These are phyloP conservation scores for Sebastes goodei DNA, from an alignment of 2,797 vertebrate genomes.

Conservation along the genomic window DNA sequence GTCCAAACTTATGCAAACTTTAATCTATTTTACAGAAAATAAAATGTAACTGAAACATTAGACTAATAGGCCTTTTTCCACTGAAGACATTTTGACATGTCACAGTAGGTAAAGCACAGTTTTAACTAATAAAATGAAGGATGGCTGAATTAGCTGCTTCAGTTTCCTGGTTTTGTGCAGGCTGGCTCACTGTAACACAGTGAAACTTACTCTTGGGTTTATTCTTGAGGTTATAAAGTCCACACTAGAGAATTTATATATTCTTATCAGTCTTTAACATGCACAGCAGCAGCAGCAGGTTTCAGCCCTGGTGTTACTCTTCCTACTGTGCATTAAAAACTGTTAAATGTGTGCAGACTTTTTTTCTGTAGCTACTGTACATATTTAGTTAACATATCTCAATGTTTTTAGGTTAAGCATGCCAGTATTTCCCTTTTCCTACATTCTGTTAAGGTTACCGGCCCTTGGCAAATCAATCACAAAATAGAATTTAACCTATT, in stretches of 20 bases:
- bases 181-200: not conserved
- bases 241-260: not conserved
- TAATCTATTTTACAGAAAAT: not conserved
- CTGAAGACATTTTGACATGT: not conserved
- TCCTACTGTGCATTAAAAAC: not conserved
- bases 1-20: not conserved
- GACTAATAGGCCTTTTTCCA: fast-evolving
- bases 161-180: not conserved
- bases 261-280: not conserved
- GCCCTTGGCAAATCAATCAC: not conserved
- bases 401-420: not conserved
- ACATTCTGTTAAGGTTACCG: not conserved
- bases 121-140: not conserved
- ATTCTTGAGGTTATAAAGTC: not conserved
- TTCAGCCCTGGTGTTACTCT: not conserved
- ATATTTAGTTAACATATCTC: not conserved
- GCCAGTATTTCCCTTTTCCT: not conserved
- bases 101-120: not conserved
- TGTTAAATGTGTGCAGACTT: not conserved
- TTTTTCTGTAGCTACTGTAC: not conserved
- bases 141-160: not conserved
- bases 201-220: not conserved
- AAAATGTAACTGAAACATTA: not conserved
- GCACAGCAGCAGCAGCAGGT: not conserved
- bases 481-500: not conserved